phyloP scores from a whole-genome alignment of 2,113 vertebrate species.

The Elgaria multicarinata region DNA sequence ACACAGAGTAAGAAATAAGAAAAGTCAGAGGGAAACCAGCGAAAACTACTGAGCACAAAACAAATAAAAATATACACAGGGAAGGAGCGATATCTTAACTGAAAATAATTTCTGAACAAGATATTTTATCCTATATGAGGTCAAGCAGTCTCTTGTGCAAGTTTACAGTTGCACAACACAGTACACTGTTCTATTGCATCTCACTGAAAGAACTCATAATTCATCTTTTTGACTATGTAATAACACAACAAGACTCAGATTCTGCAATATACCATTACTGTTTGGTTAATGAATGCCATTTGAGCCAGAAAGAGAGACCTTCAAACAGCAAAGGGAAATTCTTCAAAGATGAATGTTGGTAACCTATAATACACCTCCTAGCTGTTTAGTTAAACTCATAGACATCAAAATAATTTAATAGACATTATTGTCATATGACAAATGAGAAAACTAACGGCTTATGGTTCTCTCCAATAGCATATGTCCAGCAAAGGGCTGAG shows the following conservation, averaged over 20 bases:
- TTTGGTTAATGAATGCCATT: not conserved
- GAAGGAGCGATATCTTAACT: not conserved
- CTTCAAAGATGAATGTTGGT: slow-evolving; percentile 1
- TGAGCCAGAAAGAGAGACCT: not conserved
- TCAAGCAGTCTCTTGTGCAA: not conserved
- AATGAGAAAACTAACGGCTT: not conserved
- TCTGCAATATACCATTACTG: not conserved
- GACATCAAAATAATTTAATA: not conserved
- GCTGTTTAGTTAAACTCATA: not conserved
- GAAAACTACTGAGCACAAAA: rapidly evolving
- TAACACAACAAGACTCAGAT: not conserved
- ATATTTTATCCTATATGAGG: not conserved
- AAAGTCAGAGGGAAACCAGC: not conserved
- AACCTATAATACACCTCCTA: not conserved
- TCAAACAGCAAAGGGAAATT: not conserved
- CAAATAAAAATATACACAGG: not conserved
- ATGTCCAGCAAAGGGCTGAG: not conserved
- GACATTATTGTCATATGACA: rapidly evolving
- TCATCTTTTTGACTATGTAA: not conserved
- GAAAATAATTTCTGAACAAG: not conserved
- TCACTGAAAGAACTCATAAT: not conserved
- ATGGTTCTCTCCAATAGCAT: not conserved
- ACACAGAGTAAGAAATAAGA: not conserved
- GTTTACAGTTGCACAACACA: not conserved
- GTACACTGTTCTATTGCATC: rapidly evolving